Percentiles rank a stretch among this genome's conserved stretches.
phyloP scores from a whole-genome alignment of 2,888 invertebrate species.

The Lasioglossum lativentre region DNA sequence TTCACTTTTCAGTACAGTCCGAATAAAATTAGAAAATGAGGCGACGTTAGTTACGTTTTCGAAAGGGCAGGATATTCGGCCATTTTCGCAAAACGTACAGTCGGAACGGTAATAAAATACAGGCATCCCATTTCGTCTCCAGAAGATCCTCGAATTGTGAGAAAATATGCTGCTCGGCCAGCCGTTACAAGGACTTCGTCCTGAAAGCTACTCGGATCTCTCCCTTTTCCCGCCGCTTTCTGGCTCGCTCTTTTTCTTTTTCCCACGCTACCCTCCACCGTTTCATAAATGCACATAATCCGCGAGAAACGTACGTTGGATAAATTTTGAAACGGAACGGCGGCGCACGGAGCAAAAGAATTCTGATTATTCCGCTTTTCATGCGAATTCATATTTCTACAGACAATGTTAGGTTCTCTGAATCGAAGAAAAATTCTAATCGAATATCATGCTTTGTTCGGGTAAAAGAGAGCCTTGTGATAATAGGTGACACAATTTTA shows the following conservation, averaged over 20 bases:
- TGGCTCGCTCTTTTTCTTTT: constrained; percentile 6
- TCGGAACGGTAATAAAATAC: constrained; percentile 48
- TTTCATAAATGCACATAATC: constrained; percentile 64
- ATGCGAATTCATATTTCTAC: background rate
- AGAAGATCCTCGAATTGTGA: constrained; percentile 45
- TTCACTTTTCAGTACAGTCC: background rate
- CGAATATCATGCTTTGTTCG: background rate
- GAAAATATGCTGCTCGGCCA: constrained; percentile 55
- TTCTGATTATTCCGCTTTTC: constrained; percentile 12
- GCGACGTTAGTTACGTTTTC: background rate
- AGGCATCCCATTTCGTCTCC: constrained; percentile 51
- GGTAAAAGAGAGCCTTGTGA: background rate
- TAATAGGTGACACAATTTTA: background rate
- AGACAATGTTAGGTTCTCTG: background rate
- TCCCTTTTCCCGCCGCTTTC: constrained; percentile 10
- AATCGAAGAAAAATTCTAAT: constrained; percentile 5
- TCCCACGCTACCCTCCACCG: constrained; percentile 19
- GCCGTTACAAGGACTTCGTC: constrained; percentile 41
- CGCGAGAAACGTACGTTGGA: constrained; percentile 52
- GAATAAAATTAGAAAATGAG: constrained; percentile 4
- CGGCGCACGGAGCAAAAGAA: constrained; percentile 4
- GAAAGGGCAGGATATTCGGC: constrained; percentile 16
- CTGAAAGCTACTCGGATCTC: constrained; percentile 53
- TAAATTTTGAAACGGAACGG: constrained; percentile 47
- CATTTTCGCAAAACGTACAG: constrained; percentile 26